Evolutionary conservation across 2,888 invertebrate genomes (phyloP).

Genomic region (Argynnis bischoffii): DNA sequence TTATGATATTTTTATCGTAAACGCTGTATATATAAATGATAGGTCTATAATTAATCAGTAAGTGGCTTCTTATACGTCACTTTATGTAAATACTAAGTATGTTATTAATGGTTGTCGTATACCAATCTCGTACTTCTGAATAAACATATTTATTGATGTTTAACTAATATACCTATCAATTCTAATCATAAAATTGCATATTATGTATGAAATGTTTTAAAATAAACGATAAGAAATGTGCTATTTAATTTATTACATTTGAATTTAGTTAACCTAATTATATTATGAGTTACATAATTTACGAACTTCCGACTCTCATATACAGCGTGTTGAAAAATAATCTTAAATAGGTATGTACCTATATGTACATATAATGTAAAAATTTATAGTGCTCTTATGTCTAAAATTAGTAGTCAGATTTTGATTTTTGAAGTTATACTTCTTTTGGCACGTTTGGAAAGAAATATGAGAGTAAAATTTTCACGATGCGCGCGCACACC

Average conservation of each 20-base stretch:
- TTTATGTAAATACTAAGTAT: slow-evolving; percentile 28
- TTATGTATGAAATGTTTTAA: neutral
- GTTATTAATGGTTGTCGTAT: slow-evolving; percentile 26
- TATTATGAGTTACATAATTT: no score
- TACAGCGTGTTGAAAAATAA: no score
- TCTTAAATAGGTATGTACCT: no score
- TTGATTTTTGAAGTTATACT: no score
- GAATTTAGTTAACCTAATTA: neutral
- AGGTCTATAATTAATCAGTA: slow-evolving; percentile 20
- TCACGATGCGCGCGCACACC: no score
- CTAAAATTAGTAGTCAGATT: no score
- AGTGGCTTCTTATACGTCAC: slow-evolving; percentile 15
- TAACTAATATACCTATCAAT: slow-evolving; percentile 2
- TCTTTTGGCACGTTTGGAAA: no score
- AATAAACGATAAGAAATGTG: neutral
- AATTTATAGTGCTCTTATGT: no score
- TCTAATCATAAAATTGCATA: slow-evolving; percentile 4
- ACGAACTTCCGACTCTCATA: no score
- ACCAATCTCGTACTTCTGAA: slow-evolving; percentile 1
- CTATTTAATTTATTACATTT: neutral
- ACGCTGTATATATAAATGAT: neutral
- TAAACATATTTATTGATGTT: slow-evolving; percentile 12
- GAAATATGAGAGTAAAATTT: no score
- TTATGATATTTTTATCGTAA: slow-evolving; percentile 14
- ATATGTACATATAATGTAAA: no score